Evolutionary conservation across 92 coral and sea anemone genomes (phyloP), one percentile per base, ranked within the genome.

Genomic region (Phenganax subtilis): DNA sequence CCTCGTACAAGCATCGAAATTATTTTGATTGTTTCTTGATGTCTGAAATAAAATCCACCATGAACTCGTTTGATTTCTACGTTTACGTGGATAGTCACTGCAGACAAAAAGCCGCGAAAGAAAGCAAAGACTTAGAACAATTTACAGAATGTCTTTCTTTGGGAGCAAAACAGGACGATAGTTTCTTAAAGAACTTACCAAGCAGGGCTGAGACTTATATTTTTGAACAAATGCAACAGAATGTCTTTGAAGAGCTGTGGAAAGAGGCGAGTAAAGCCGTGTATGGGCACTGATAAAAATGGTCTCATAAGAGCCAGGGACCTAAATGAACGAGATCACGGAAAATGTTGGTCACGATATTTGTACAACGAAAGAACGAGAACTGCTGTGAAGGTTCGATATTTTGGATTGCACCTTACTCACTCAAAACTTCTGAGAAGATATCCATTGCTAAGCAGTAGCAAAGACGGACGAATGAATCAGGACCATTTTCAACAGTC

Each of bases 161-260:
- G 12, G 58, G 77, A 15, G 54, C 59, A 58, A 53, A 73, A 52
- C 58, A 55, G 54, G 62, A 73, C 58, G 77, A 29, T 6, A 73
- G n/a, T 52, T 73, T 73, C 12, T 54, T 73, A 0, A 73, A 54
- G 77, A 54, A 73, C 17, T 29, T 73, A n/a, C 20, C 77, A 29
- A 53, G 0, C 9, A 73, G 12, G 51, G 77, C 62, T 17, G 77
- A 73, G 77, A 20, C 62, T 9, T 73, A 73, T 11, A 55, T 73
- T 29, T 73, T 73, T 73, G 77, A 73, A 55, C 59, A 73, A 73
- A 55, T 73, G 62, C 77, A 73, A 54, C 77, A 73, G 20, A 73
- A 73, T 47, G 77, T 73, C 0, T 73, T 53, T 29, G 58, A 55
- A 20, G 77, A 73, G 16, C 77, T 73, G 6, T 73, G 77, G 77